These are phyloP conservation scores for Sitta carolinensis DNA, from an alignment of 2,797 vertebrate genomes.

Conservation along the genomic window DNA sequence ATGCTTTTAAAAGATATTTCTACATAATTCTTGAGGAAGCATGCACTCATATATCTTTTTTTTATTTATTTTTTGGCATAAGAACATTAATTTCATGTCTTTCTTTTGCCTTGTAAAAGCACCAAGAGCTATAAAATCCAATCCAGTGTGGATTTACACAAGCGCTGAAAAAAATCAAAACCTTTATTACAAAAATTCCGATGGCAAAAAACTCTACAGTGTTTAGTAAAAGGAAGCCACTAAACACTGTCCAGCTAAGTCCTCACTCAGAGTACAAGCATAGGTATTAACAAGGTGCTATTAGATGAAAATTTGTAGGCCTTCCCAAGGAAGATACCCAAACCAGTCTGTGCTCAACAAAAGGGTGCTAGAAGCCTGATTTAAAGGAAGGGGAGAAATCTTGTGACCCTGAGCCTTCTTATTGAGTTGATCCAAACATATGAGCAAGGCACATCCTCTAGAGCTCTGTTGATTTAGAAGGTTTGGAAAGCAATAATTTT, in stretches of 20 bases:
- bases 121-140: not conserved
- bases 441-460: not conserved
- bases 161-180: not conserved
- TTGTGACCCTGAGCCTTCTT: not conserved
- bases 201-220: not conserved
- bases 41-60: not conserved
- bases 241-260: not conserved
- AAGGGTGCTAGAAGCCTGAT: not conserved
- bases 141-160: not conserved
- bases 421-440: not conserved
- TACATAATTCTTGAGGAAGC: not conserved
- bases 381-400: not conserved
- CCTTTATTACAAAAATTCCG: not conserved
- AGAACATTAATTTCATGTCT: not conserved
- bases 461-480: not conserved
- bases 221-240: not conserved
- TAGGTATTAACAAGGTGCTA: not conserved
- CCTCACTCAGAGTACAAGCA: not conserved
- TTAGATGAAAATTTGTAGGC: not conserved
- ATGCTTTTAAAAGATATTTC: conserved; percentile 16
- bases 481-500: not conserved
- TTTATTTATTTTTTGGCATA: not conserved
- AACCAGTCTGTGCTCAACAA: not conserved
- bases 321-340: not conserved
- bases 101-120: not conserved